Evolutionary conservation across 2,113 vertebrate species (phyloP).

Genomic region (Damaliscus lunatus): DNA sequence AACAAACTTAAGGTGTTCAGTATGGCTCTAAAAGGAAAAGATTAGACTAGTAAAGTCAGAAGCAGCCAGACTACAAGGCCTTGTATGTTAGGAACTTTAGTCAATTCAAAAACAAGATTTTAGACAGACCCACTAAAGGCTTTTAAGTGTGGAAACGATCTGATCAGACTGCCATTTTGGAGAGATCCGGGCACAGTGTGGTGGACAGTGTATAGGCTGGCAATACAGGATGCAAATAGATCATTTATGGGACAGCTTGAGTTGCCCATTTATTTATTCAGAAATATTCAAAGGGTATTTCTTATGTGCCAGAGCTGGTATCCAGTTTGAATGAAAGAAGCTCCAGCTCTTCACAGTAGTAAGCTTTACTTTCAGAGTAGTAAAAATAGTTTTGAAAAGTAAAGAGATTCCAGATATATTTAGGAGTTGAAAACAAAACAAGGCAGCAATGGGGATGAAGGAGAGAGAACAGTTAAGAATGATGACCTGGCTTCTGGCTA

Average conservation of each 20-base stretch:
- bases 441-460: not conserved
- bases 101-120: not conserved
- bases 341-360: not conserved
- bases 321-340: not conserved
- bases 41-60: not conserved
- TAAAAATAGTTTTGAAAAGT: not conserved
- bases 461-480: not conserved
- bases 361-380: not conserved
- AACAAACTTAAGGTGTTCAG: not conserved
- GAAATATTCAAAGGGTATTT: not conserved
- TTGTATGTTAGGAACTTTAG: not conserved
- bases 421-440: conserved; percentile 7
- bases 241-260: not conserved
- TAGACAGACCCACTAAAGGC: not conserved
- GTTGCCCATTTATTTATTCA: not conserved
- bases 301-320: not conserved
- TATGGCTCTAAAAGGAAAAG: not conserved
- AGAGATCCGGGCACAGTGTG: not conserved
- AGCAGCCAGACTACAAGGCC: not conserved
- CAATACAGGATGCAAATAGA: not conserved
- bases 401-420: not conserved
- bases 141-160: not conserved
- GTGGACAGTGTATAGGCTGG: not conserved
- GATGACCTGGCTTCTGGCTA: not conserved
- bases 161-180: not conserved